Percentiles rank a stretch among this genome's conserved stretches.
Conservation (phyloP, 1,140 invertebrate species). For the Acyrthosiphon pisum region DNA sequence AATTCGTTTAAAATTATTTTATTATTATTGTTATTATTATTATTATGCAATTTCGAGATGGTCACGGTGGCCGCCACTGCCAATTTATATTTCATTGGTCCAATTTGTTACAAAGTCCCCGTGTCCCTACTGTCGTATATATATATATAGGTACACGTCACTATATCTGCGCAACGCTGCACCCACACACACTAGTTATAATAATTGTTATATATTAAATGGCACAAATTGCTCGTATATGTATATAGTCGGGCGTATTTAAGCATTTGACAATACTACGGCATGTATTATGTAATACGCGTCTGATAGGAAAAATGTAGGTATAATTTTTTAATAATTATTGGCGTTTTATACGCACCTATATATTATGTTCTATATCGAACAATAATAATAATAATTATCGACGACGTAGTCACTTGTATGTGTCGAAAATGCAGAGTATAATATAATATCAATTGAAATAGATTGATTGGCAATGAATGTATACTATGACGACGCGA, state of each 20-base stretch:
- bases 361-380: background rate
- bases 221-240: no score
- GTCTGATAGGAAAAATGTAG: background rate
- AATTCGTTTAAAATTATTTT: conserved; percentile 19
- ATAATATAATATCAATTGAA: background rate
- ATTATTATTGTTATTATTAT: conserved; percentile 20
- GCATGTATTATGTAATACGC: background rate
- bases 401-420: background rate
- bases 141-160: background rate
- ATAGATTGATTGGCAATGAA: background rate
- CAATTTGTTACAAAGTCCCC: conserved; percentile 14
- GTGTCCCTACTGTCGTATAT: background rate
- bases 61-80: background rate
- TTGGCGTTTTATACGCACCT: background rate
- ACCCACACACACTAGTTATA: background rate
- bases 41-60: background rate
- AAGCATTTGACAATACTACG: background rate
- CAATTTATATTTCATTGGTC: conserved; percentile 54
- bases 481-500: background rate
- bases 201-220: background rate
- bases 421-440: background rate
- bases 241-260: background rate
- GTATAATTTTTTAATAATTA: background rate
- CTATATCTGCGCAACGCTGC: background rate
- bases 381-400: background rate